Percentiles rank a stretch among this genome's conserved stretches.
Evolutionary conservation across 1,140 invertebrate species (phyloP).

Genomic region (Lucilia cuprina): DNA sequence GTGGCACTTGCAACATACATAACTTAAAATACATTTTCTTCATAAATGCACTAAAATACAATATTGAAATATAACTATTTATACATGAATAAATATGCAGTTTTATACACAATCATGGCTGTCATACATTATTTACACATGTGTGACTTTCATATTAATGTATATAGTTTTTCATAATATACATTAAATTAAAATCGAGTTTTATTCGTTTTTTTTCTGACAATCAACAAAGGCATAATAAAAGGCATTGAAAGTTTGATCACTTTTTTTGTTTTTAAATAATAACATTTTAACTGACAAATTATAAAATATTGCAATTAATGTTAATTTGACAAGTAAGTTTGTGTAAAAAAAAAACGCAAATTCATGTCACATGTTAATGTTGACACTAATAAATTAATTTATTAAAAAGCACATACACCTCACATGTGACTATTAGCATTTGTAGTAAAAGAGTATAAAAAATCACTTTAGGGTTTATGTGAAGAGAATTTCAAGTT

Average conservation of each 20-base stretch:
- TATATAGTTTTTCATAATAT: background rate
- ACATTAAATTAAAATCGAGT: background rate
- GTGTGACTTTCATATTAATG: background rate
- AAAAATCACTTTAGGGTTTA: too few relatives aligned
- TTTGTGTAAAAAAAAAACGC: background rate
- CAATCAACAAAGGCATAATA: background rate
- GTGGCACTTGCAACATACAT: too few relatives aligned
- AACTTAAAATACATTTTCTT: too few relatives aligned
- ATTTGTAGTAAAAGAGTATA: too few relatives aligned
- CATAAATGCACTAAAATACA: too few relatives aligned
- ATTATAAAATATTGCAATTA: background rate
- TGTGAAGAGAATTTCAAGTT: too few relatives aligned
- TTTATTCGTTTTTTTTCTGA: background rate
- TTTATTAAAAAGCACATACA: too few relatives aligned
- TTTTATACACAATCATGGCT: background rate
- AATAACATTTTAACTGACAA: background rate
- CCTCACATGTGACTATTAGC: too few relatives aligned
- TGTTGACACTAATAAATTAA: too few relatives aligned
- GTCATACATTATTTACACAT: slow-evolving; percentile 14
- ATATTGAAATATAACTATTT: too few relatives aligned
- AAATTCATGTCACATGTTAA: background rate
- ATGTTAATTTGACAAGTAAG: background rate
- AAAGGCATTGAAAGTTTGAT: background rate
- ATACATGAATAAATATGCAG: background rate
- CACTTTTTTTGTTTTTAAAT: background rate